Percentiles rank a stretch among this genome's conserved stretches.
These are phyloP conservation scores for Macrophya alboannulata DNA, from an alignment of 2,888 invertebrate species.

Conservation along the genomic window DNA sequence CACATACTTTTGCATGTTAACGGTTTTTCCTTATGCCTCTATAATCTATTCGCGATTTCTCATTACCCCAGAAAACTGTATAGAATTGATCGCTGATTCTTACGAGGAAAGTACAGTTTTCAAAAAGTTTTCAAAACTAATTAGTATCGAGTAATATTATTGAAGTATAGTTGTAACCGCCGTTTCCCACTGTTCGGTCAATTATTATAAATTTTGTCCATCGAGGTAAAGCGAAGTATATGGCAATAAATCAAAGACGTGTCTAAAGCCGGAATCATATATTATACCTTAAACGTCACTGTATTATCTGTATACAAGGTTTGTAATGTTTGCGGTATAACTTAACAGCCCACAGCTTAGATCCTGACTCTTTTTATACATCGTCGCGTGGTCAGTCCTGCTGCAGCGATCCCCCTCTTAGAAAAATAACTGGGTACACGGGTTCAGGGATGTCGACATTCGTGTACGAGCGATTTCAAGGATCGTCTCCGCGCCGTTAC, in stretches of 20 bases:
- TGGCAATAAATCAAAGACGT: background rate
- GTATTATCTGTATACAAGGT: background rate
- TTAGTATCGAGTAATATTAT: background rate
- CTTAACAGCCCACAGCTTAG: background rate
- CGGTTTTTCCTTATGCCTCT: too few species aligned
- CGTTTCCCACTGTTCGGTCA: background rate
- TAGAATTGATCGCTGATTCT: background rate
- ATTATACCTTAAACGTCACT: background rate
- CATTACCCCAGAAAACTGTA: background rate
- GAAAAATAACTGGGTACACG: slow-evolving; percentile 31
- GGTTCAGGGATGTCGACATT: slow-evolving; percentile 43
- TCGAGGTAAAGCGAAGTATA: background rate
- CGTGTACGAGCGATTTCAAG: background rate
- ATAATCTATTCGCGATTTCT: background rate
- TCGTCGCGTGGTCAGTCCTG: background rate
- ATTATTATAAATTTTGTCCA: background rate
- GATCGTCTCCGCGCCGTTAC: background rate
- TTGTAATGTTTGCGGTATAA: slow-evolving; percentile 7
- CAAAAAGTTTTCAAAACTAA: background rate
- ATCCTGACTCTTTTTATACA: background rate
- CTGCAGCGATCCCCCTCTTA: slow-evolving; percentile 46
- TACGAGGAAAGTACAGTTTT: background rate
- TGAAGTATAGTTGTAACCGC: background rate
- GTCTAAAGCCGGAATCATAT: background rate
- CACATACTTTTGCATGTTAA: too few species aligned